Evolutionary conservation across 2,113 vertebrate genomes (phyloP).

Genomic region (Morphnarchus princeps): DNA sequence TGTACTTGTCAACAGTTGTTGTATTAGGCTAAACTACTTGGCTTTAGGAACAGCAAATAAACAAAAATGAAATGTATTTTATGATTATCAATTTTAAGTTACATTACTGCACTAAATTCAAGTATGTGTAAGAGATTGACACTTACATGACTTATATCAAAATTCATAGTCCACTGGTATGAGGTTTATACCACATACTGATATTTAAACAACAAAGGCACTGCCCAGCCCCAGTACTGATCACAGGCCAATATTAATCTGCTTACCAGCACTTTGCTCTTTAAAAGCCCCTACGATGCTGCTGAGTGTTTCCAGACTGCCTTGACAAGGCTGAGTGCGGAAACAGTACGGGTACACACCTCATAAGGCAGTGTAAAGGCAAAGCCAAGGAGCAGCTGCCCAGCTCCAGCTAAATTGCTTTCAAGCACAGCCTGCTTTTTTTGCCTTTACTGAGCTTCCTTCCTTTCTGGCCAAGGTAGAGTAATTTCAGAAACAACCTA

Average conservation of each 20-base stretch:
- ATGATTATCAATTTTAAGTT: background rate
- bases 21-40: background rate
- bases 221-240: background rate
- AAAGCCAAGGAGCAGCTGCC: background rate
- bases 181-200: background rate
- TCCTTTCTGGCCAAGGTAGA: background rate
- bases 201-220: background rate
- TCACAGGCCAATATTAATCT: background rate
- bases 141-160: background rate
- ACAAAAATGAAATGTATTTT: background rate
- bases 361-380: background rate
- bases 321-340: background rate
- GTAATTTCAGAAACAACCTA: background rate
- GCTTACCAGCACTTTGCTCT: background rate
- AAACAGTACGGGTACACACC: background rate
- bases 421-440: background rate
- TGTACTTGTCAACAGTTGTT: background rate
- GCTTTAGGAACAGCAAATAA: background rate
- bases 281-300: background rate
- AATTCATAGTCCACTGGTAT: background rate
- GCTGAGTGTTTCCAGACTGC: background rate
- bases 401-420: background rate
- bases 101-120: background rate
- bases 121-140: background rate
- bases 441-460: background rate